phyloP scores from a whole-genome alignment of 2,113 vertebrate species.

The Malurus cyaneus region DNA sequence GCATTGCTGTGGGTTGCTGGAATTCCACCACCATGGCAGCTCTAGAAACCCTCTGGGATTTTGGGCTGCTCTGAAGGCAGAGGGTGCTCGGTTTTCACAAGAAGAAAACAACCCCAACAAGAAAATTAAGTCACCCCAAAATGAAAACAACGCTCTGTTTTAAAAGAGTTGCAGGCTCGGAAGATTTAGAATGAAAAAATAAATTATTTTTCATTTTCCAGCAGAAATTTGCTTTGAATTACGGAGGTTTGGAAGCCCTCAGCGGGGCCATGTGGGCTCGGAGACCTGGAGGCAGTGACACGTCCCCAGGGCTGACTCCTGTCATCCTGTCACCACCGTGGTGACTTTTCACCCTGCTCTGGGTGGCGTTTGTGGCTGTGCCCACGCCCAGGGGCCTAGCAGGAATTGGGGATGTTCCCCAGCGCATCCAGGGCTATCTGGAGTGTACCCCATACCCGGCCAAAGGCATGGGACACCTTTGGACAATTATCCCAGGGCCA shows the following conservation, averaged over 20 bases:
- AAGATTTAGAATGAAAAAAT: neutral
- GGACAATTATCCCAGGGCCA: neutral
- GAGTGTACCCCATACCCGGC: accelerated
- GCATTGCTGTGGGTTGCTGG: accelerated
- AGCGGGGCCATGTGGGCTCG: neutral
- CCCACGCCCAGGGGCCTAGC: neutral
- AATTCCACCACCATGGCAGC: accelerated
- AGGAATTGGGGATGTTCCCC: neutral
- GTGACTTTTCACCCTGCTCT: neutral
- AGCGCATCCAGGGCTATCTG: neutral
- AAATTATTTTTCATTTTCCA: neutral
- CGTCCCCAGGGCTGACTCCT: neutral
- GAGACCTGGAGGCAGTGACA: neutral
- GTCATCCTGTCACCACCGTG: neutral
- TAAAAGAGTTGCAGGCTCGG: accelerated
- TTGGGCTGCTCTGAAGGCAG: neutral
- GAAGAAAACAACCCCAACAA: neutral
- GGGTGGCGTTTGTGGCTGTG: neutral
- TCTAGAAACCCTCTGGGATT: accelerated
- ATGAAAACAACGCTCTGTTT: neutral
- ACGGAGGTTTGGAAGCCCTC: accelerated
- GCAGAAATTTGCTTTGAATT: neutral
- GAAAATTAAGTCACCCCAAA: neutral
- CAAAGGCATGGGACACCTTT: neutral
- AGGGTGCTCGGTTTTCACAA: neutral